Percentiles rank a stretch among this genome's conserved stretches.
These are phyloP conservation scores for Campoletis sonorensis DNA, from an alignment of 1,140 invertebrate species.

Conservation along the genomic window DNA sequence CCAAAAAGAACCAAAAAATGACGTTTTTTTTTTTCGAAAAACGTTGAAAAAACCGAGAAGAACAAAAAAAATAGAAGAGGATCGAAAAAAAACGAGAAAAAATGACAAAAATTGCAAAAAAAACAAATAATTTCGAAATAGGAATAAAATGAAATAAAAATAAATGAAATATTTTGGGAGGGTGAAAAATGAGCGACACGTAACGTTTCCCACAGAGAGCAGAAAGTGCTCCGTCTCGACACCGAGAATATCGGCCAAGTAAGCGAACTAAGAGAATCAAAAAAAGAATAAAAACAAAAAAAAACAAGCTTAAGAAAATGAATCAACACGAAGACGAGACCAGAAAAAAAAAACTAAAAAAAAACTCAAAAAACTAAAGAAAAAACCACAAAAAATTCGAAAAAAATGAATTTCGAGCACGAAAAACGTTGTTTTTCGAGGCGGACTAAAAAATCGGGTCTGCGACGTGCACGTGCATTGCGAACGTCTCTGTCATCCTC, in stretches of 20 bases:
- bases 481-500: not conserved
- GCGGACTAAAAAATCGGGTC: not conserved
- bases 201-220: conserved; percentile 34
- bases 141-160: not conserved
- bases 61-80: too few relatives aligned
- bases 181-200: conserved; percentile 29
- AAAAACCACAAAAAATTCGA: too few relatives aligned
- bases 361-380: too few relatives aligned
- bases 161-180: conserved; percentile 11
- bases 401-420: not conserved
- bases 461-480: not conserved
- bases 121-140: not conserved
- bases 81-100: not conserved
- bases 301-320: not conserved
- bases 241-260: conserved; percentile 30
- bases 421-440: too few relatives aligned
- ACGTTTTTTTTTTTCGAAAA: too few relatives aligned
- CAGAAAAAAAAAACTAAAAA: too few relatives aligned
- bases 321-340: not conserved
- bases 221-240: conserved; percentile 30
- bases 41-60: too few relatives aligned
- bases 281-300: not conserved
- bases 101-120: not conserved
- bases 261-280: not conserved
- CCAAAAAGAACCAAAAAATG: too few relatives aligned